Conservation (phyloP, 2,113 vertebrate genomes). For the Neodon shergylaensis region DNA sequence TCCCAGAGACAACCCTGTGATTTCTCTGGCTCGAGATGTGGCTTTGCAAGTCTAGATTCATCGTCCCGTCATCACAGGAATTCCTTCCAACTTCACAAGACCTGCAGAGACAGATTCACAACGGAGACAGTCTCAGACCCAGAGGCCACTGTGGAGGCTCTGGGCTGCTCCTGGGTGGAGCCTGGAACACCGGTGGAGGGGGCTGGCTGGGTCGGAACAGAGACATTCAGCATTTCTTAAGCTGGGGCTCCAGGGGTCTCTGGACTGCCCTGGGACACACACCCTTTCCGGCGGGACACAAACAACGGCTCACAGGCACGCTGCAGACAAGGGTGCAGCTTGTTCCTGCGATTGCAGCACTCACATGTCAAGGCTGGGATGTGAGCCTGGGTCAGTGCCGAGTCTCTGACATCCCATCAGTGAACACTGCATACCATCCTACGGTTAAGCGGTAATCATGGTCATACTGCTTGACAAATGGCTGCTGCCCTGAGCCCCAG, state of each 20-base stretch:
- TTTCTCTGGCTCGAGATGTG: neutral
- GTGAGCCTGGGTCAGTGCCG: neutral
- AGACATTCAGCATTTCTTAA: neutral
- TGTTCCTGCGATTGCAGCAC: neutral
- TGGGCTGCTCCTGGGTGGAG: too few relatives aligned
- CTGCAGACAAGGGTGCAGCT: neutral
- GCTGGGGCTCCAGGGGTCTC: neutral
- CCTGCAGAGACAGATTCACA: neutral
- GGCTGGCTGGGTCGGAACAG: too few relatives aligned
- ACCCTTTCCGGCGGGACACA: neutral
- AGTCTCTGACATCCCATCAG: fast-evolving
- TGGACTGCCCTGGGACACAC: neutral
- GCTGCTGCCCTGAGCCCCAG: neutral
- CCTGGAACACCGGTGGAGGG: neutral
- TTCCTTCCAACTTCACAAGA: neutral
- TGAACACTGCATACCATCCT: neutral
- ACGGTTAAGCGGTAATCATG: neutral
- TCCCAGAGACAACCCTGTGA: neutral
- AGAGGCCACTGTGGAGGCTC: neutral
- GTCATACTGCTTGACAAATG: neutral
- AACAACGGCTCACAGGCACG: neutral
- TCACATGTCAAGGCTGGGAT: neutral
- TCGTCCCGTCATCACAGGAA: neutral
- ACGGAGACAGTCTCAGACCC: neutral
- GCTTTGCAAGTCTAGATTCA: neutral